Evolutionary conservation across 2,113 vertebrate species (phyloP).

Genomic region (Thamnophis sirtalis): DNA sequence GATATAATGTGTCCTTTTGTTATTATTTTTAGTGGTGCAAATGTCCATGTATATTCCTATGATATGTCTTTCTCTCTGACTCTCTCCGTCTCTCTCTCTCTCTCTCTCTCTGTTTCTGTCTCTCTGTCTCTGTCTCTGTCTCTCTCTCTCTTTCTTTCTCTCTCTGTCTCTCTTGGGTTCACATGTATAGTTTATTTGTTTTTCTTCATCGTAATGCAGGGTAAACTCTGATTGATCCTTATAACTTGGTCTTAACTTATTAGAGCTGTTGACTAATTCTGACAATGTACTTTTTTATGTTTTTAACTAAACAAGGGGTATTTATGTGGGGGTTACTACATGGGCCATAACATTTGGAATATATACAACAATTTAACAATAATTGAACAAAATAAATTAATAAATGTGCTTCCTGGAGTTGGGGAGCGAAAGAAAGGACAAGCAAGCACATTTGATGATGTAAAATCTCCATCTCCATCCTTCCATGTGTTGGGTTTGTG

Average conservation of each 20-base stretch:
- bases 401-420: background rate
- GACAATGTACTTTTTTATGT: constrained; percentile 79
- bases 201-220: constrained; percentile 81
- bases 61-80: constrained; percentile 34
- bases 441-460: constrained; percentile 79
- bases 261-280: constrained; percentile 73
- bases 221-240: constrained; percentile 77
- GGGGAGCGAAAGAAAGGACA: constrained; percentile 37
- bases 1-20: constrained; percentile 86
- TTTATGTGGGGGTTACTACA: constrained; percentile 73
- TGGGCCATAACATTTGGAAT: constrained; percentile 71
- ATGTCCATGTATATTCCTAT: constrained; percentile 79
- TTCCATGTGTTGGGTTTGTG: constrained; percentile 72
- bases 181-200: constrained; percentile 84
- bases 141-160: background rate
- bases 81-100: background rate
- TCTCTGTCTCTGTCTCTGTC: background rate
- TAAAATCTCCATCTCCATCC: constrained; percentile 72
- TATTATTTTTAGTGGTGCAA: constrained; percentile 76
- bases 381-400: constrained; percentile 2
- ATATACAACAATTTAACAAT: constrained; percentile 70
- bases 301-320: constrained; percentile 71
- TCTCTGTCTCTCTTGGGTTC: constrained; percentile 48
- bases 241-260: constrained; percentile 83
- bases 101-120: background rate